phyloP scores from a whole-genome alignment of 2,113 vertebrate genomes.

The Phalacrocorax carbo region DNA sequence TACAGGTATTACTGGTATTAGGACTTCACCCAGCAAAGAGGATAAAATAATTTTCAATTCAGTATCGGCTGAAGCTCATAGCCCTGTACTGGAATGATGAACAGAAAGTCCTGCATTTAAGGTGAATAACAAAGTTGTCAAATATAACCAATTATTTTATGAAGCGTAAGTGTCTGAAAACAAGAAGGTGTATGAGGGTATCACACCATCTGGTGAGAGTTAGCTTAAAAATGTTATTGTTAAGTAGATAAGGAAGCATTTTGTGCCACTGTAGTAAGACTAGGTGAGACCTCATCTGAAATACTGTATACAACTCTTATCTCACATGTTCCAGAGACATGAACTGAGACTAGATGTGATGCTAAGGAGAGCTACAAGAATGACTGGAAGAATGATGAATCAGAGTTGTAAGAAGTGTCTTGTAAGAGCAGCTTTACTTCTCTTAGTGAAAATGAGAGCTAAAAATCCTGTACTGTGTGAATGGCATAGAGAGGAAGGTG shows the following conservation, averaged over 20 bases:
- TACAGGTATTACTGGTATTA: neutral
- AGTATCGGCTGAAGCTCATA: fast-evolving
- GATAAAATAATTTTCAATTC: neutral
- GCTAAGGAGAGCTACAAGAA: neutral
- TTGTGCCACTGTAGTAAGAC: neutral
- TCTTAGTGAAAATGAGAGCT: neutral
- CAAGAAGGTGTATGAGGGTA: neutral
- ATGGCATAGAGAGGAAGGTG: neutral
- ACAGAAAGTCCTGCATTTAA: neutral
- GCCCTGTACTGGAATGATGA: neutral
- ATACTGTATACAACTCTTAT: neutral
- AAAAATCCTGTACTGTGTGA: neutral
- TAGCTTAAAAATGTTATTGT: neutral
- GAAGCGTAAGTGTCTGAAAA: neutral
- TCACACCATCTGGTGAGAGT: neutral
- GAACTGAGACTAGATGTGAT: neutral
- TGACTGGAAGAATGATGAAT: neutral
- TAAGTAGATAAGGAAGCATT: neutral
- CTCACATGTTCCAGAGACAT: fast-evolving
- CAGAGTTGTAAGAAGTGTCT: neutral
- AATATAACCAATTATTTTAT: neutral
- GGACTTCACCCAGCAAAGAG: neutral
- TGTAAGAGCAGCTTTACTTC: neutral
- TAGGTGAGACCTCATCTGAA: neutral
- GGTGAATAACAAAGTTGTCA: neutral